These are phyloP conservation scores for Pristionchus maxplancki DNA, from an alignment of 2,888 invertebrate genomes.

Conservation along the genomic window DNA sequence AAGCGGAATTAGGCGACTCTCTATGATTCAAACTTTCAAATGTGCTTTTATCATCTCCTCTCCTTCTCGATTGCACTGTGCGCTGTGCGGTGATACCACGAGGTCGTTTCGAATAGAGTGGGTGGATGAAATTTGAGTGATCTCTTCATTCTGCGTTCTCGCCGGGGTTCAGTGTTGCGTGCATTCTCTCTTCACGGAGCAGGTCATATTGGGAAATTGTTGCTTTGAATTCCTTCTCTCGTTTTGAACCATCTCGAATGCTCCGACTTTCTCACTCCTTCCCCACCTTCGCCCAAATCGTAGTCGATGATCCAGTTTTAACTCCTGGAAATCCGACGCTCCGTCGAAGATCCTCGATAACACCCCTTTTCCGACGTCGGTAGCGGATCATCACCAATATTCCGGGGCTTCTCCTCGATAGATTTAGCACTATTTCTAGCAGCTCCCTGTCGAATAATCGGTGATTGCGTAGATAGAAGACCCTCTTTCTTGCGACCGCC, in stretches of 20 bases:
- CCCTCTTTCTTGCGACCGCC: background rate
- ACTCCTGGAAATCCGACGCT: background rate
- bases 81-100: background rate
- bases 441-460: background rate
- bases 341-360: background rate
- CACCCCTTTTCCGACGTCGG: background rate
- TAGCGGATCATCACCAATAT: background rate
- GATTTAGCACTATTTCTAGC: background rate
- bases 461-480: background rate
- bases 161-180: background rate
- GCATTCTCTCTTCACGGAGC: too few species aligned
- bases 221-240: too few species aligned
- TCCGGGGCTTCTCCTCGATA: background rate
- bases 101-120: background rate
- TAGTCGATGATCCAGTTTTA: background rate
- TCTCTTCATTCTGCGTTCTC: background rate
- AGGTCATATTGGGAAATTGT: too few species aligned
- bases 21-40: background rate
- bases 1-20: background rate
- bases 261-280: background rate
- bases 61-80: background rate
- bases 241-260: too few species aligned
- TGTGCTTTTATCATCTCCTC: background rate
- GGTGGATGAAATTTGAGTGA: background rate
- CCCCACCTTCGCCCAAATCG: background rate